These are phyloP conservation scores for Tamias sibiricus DNA, from an alignment of 2,113 vertebrate genomes.

Conservation along the genomic window DNA sequence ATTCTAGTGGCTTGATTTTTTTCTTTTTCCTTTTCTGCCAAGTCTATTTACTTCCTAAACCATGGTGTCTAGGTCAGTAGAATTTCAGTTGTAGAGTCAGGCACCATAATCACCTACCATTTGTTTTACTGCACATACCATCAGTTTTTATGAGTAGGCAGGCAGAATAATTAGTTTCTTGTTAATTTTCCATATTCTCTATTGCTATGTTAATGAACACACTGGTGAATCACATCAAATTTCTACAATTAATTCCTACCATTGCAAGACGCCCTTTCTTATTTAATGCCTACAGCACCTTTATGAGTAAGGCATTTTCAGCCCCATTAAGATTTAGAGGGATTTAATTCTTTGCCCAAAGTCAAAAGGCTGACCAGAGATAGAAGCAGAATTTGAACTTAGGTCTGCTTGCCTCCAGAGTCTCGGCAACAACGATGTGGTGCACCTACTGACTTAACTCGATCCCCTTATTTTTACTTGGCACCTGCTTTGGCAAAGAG, in stretches of 20 bases:
- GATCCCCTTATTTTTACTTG: not conserved
- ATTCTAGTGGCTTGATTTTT: not conserved
- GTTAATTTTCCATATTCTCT: not conserved
- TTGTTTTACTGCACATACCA: not conserved
- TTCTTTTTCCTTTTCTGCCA: not conserved
- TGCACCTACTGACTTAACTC: not conserved
- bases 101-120: not conserved
- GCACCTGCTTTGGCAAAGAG: not conserved
- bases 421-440: not conserved
- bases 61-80: not conserved
- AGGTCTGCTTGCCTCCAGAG: not conserved
- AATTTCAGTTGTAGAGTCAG: not conserved
- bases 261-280: not conserved
- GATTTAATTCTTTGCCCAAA: not conserved
- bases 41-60: not conserved
- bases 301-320: not conserved
- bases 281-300: not conserved
- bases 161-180: not conserved
- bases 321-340: not conserved
- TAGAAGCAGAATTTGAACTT: not conserved
- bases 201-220: not conserved
- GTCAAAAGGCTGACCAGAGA: not conserved
- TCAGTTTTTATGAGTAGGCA: not conserved
- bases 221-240: not conserved
- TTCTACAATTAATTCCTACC: slow-evolving; percentile 38